Evolutionary conservation across 2,888 invertebrate genomes (phyloP).

Genomic region (Napeogenes sylphis): DNA sequence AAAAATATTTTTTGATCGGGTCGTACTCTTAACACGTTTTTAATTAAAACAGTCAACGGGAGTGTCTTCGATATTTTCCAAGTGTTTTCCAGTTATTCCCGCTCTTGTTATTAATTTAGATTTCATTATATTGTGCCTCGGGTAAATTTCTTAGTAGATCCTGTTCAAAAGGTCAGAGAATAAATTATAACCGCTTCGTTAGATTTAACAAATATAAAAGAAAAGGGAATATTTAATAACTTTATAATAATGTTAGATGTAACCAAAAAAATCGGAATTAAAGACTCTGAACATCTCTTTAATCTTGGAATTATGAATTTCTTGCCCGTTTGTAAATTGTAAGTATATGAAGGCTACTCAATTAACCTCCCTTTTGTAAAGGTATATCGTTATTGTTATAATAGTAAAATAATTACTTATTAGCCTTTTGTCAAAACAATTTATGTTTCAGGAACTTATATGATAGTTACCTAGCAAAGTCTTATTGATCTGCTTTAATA

Average conservation of each 20-base stretch:
- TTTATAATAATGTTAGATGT: constrained; percentile 9
- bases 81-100: constrained; percentile 6
- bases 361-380: too few species aligned
- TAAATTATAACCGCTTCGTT: constrained; percentile 23
- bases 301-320: constrained; percentile 2
- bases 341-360: too few species aligned
- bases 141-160: constrained; percentile 22
- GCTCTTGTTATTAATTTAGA: constrained; percentile 22
- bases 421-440: too few species aligned
- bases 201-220: constrained; percentile 22
- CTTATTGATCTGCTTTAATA: too few species aligned
- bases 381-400: too few species aligned
- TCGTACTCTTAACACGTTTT: constrained; percentile 8
- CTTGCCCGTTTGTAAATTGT: too few species aligned
- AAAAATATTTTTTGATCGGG: constrained; percentile 9
- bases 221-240: constrained; percentile 24
- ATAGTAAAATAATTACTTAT: too few species aligned
- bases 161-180: constrained; percentile 26
- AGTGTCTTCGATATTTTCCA: constrained; percentile 7
- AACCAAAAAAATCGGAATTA: constrained; percentile 3
- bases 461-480: too few species aligned
- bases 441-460: too few species aligned
- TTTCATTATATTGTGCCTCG: constrained; percentile 20
- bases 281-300: constrained; percentile 4
- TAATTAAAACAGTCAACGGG: constrained; percentile 14